Conservation (phyloP, 1,140 invertebrate genomes). For the Drosophila teissieri region DNA sequence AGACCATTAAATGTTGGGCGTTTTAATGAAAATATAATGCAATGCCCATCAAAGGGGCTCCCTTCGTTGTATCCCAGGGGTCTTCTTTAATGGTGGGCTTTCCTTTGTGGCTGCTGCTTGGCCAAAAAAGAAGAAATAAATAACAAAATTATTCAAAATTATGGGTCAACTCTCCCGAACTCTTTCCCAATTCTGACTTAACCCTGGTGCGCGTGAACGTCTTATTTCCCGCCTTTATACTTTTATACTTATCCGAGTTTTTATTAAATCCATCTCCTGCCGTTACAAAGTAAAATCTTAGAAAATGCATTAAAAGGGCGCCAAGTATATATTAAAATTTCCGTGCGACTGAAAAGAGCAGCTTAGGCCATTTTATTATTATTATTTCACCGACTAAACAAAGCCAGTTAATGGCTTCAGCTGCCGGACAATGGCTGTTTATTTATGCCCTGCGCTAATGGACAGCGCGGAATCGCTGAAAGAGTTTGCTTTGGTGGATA, state of each 20-base stretch:
- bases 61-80: constrained; percentile 19
- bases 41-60: constrained; percentile 20
- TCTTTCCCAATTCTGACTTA: constrained; percentile 29
- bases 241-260: constrained; percentile 63
- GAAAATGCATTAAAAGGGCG: constrained; percentile 67
- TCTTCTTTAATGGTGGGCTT: constrained; percentile 63
- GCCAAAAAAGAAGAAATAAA: constrained; percentile 57
- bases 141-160: constrained; percentile 80
- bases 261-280: constrained; percentile 51
- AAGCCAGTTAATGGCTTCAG: constrained; percentile 66
- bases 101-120: constrained; percentile 49
- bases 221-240: constrained; percentile 22
- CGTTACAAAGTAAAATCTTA: constrained; percentile 48
- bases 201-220: constrained; percentile 52
- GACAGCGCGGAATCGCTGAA: constrained; percentile 62
- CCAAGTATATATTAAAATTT: constrained; percentile 79
- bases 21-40: constrained; percentile 82
- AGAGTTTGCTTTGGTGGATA: constrained; percentile 51
- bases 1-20: constrained; percentile 63
- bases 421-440: constrained; percentile 51
- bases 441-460: constrained; percentile 72
- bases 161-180: constrained; percentile 44
- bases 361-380: constrained; percentile 75
- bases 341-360: constrained; percentile 32
- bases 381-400: constrained; percentile 68